Base-by-base conservation (phyloP, 2,797 vertebrate species). In the Coregonus ussuriensis region DNA sequence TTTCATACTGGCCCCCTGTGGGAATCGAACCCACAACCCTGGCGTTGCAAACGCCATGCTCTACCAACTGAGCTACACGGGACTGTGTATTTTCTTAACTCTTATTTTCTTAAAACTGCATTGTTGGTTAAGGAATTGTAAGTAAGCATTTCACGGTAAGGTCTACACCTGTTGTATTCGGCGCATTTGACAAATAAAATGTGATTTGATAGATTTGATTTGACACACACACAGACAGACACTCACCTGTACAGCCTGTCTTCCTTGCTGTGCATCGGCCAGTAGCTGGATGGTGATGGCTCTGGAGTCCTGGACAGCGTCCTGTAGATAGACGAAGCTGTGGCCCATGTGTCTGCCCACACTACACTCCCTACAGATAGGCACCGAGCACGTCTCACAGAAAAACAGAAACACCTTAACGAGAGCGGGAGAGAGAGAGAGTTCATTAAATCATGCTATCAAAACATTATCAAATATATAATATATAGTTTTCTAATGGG, bases 361-460 rank as follows among this genome's bases (percentile, higher is more conserved):
- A 3, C 97, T 99, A 90, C 98, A 99, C 91, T 99, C 98, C 21
- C 97, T 95, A 87, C 98, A 99, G 93, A 99, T 98, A 73, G 98
- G 97, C 84, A 98, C 94, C 0, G 96, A 96, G 86, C 98, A 99
- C 29, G 95, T 96, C 90, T 99, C 97, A 73, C 98, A 99, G 93
- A 98, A 99, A 84, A 99, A 97, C 83, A 99, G 96, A 83, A 98
- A 95, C 81, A 99, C 97, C 98, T 99, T 81, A 1, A 6, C 15
- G 29, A 72, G 11, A 51, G 41, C 75, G 15, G 77, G 3, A 47
- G 0, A 54, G 25, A 59, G 9, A 53, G 1, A 1, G 21, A 65
- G 21, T 13, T 69, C 3, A 33, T 13, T 21, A 18, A 53, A 35
- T 59, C 6, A 11, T 33, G 6, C 14, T 33, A 15, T 35, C 29